A percentile compares a stretch with the other conserved stretches of the same genome.
Conservation (phyloP, 2,888 invertebrate genomes). For the Acrocyrtus sp. region DNA sequence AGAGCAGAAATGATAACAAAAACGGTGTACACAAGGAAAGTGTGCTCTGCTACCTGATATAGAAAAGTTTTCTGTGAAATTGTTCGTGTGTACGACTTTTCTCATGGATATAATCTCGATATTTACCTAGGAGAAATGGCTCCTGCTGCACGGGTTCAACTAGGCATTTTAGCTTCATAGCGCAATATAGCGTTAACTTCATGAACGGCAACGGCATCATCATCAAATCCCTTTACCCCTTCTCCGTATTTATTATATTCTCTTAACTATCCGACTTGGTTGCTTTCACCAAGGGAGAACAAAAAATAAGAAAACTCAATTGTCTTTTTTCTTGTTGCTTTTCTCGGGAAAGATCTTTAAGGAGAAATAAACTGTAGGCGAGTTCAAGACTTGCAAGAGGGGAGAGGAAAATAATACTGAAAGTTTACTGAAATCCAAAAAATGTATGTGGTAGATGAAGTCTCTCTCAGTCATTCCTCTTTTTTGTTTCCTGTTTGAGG, state of each 20-base stretch:
- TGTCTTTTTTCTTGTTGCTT: constrained; percentile 24
- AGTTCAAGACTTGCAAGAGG: constrained; percentile 9
- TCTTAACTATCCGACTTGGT: not conserved
- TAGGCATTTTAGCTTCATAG: not conserved
- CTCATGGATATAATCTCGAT: no score
- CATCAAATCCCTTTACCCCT: constrained; percentile 18
- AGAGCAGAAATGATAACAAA: constrained; percentile 1
- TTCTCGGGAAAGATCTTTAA: constrained; percentile 5
- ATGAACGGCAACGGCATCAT: no score
- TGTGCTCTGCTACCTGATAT: no score
- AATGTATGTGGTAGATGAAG: no score
- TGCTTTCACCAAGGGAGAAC: constrained; percentile 17
- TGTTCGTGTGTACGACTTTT: no score
- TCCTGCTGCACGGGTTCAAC: not conserved
- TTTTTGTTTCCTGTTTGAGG: constrained; percentile 36
- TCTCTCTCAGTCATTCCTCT: no score
- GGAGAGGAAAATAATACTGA: constrained; percentile 5
- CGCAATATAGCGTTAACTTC: constrained; percentile 5
- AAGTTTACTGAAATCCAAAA: no score
- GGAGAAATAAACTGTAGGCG: constrained; percentile 15
- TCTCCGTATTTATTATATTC: constrained; percentile 14
- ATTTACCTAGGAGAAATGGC: no score
- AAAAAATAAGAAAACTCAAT: constrained; percentile 31
- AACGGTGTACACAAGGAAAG: no score
- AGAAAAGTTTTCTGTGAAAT: no score